A percentile compares a stretch with the other conserved stretches of the same genome.
Evolutionary conservation across 2,797 vertebrate species (phyloP).

Genomic region (Nasua narica): DNA sequence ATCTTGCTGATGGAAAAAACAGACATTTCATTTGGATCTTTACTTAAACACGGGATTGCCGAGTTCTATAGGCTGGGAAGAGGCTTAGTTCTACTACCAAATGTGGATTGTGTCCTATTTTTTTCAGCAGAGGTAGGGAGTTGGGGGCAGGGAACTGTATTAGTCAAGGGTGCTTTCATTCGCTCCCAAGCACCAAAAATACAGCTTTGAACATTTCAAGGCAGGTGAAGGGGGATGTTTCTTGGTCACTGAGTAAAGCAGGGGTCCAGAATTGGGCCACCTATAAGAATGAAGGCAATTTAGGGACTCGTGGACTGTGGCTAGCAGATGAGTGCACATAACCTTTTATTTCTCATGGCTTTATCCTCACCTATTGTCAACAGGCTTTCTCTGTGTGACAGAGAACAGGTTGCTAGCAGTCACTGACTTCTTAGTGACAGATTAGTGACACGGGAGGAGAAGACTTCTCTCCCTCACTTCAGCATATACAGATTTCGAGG

Average conservation of each 20-base stretch:
- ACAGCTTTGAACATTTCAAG: neutral
- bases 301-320: neutral
- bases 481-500: neutral
- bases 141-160: neutral
- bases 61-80: neutral
- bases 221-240: neutral
- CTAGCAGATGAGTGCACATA: too few relatives aligned
- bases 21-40: neutral
- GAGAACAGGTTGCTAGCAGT: neutral
- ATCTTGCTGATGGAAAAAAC: neutral
- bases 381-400: neutral
- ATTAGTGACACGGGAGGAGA: neutral
- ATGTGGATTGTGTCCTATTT: neutral
- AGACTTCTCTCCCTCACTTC: neutral
- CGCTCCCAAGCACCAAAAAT: neutral
- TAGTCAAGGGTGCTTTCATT: neutral
- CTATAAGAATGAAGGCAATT: neutral
- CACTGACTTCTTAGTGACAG: neutral
- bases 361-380: neutral
- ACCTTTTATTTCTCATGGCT: neutral
- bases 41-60: neutral
- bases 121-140: neutral
- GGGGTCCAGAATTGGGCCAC: neutral
- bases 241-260: neutral
- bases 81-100: neutral